Conservation (phyloP, 2,888 invertebrate species). For the Pecten maximus region DNA sequence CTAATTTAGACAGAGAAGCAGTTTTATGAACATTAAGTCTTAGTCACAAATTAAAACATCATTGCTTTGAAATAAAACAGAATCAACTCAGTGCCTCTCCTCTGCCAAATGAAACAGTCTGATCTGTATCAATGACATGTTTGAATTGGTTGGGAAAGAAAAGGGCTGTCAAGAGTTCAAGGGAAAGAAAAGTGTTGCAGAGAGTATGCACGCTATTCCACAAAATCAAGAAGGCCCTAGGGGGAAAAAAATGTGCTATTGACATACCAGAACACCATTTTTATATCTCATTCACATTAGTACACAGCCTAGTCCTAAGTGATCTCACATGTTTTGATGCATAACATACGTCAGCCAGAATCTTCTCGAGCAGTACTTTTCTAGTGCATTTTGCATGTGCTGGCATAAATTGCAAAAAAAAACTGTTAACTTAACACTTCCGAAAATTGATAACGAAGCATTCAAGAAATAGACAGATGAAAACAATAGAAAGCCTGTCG, state of each 20-base stretch:
- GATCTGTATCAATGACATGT: neutral
- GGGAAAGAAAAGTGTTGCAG: neutral
- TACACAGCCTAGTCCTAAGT: neutral
- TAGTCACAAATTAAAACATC: neutral
- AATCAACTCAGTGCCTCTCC: neutral
- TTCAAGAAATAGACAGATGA: neutral
- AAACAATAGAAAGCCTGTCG: neutral
- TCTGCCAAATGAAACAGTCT: neutral
- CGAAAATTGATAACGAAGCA: neutral
- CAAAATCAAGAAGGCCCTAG: neutral
- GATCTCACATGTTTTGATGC: neutral
- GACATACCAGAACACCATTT: neutral
- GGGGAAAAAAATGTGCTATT: neutral
- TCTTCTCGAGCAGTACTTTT: neutral
- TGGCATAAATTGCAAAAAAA: neutral
- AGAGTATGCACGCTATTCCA: neutral
- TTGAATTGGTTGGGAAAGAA: neutral
- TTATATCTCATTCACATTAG: neutral
- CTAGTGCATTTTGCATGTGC: neutral
- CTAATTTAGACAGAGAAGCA: neutral
- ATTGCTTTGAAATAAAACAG: neutral
- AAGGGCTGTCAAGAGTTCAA: neutral
- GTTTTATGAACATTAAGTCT: neutral
- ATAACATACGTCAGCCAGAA: neutral
- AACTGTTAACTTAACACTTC: neutral